These are phyloP conservation scores for Chironomus tentans DNA, from an alignment of 2,888 invertebrate genomes.

Conservation along the genomic window DNA sequence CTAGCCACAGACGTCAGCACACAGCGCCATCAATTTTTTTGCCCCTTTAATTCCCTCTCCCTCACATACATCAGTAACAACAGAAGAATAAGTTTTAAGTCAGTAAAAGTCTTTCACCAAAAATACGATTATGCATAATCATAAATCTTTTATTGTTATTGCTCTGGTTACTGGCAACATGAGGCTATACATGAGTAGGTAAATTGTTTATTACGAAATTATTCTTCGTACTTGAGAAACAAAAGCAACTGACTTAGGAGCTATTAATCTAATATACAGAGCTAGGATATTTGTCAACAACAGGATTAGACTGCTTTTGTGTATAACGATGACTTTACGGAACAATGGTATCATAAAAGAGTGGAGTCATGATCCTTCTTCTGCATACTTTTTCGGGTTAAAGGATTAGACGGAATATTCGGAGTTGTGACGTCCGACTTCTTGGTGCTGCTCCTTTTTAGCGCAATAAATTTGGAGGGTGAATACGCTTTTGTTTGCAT, in stretches of 20 bases:
- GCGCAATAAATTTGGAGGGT: no score
- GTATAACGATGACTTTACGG: neutral
- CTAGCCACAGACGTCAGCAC: neutral
- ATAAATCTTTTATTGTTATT: neutral
- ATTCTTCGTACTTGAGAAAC: neutral
- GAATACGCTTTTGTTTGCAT: no score
- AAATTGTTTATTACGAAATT: neutral
- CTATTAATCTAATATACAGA: neutral
- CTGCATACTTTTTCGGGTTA: neutral
- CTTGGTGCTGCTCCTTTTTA: neutral
- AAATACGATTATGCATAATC: neutral
- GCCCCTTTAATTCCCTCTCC: neutral
- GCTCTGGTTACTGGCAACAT: neutral
- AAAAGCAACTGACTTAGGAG: neutral
- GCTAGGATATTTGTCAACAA: conserved; percentile 17
- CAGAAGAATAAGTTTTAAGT: neutral
- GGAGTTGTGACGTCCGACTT: conserved; percentile 3
- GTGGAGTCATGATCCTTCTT: no score
- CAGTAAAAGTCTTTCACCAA: neutral
- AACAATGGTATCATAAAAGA: neutral
- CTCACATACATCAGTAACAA: neutral
- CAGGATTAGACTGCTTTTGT: conserved; percentile 2
- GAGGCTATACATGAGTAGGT: neutral
- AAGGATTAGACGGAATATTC: conserved; percentile 10
- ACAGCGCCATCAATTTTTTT: no score